phyloP scores from a whole-genome alignment of 1,140 invertebrate species.

The Eumaeus atala region DNA sequence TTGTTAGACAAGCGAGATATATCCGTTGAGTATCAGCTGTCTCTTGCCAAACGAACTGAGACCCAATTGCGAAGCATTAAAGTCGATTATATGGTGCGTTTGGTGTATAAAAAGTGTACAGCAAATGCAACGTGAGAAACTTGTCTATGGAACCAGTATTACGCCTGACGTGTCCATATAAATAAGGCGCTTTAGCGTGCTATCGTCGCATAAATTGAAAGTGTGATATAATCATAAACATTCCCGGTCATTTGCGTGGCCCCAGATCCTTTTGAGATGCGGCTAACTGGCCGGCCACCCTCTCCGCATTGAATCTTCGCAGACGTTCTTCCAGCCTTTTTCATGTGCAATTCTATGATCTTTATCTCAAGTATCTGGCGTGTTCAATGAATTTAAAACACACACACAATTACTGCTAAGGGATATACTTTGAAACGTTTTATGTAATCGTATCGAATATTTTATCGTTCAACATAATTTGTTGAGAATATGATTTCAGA shows the following conservation, averaged over 20 bases:
- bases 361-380: not conserved
- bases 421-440: too few species aligned
- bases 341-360: too few species aligned
- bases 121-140: conserved; percentile 10
- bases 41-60: not conserved
- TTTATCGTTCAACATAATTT: too few species aligned
- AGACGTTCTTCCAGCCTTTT: too few species aligned
- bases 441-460: too few species aligned
- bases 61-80: not conserved
- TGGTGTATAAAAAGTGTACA: not conserved
- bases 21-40: conserved; percentile 1
- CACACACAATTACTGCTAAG: not conserved
- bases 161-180: conserved; percentile 12
- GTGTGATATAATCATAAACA: conserved; percentile 11
- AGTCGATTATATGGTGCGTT: not conserved
- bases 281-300: not conserved
- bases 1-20: conserved; percentile 5
- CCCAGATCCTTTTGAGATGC: too few species aligned
- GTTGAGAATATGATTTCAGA: too few species aligned
- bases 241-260: not conserved
- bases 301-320: too few species aligned
- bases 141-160: conserved; percentile 10
- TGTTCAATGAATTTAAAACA: conserved; percentile 9
- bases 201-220: conserved; percentile 6
- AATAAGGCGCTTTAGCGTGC: conserved; percentile 9